Conservation (phyloP, 2,797 vertebrate species). For the Denticeps clupeoides region DNA sequence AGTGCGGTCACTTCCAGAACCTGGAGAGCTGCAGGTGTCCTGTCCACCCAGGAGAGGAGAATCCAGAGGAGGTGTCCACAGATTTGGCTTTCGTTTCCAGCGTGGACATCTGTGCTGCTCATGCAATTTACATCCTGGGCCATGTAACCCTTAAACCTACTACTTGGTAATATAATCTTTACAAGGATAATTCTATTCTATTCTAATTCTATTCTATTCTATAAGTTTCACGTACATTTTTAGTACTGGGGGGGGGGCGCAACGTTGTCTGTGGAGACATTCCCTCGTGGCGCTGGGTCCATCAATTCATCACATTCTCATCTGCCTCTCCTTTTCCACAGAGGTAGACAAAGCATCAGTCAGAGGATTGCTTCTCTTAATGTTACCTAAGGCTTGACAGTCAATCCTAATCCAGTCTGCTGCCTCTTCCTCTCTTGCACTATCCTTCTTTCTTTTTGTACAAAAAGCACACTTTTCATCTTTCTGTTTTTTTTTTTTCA, state of each 20-base stretch:
- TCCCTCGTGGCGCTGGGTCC: too few relatives aligned
- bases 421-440: background rate
- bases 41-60: too few relatives aligned
- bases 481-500: background rate
- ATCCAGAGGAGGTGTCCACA: background rate
- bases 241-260: too few relatives aligned
- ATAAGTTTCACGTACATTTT: too few relatives aligned
- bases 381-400: background rate
- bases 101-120: too few relatives aligned
- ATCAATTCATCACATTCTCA: background rate
- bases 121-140: too few relatives aligned
- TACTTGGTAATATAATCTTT: too few relatives aligned
- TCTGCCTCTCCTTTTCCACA: background rate
- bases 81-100: too few relatives aligned
- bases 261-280: too few relatives aligned
- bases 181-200: too few relatives aligned
- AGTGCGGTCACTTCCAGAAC: background rate
- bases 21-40: background rate
- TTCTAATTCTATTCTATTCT: too few relatives aligned
- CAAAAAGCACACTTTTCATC: background rate
- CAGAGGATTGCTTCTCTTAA: background rate
- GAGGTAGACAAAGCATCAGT: conserved; percentile 3
- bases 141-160: too few relatives aligned
- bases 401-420: background rate
- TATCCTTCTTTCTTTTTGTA: background rate